These are phyloP conservation scores for Propithecus perrieri DNA, from an alignment of 2,797 vertebrate genomes.

Conservation along the genomic window DNA sequence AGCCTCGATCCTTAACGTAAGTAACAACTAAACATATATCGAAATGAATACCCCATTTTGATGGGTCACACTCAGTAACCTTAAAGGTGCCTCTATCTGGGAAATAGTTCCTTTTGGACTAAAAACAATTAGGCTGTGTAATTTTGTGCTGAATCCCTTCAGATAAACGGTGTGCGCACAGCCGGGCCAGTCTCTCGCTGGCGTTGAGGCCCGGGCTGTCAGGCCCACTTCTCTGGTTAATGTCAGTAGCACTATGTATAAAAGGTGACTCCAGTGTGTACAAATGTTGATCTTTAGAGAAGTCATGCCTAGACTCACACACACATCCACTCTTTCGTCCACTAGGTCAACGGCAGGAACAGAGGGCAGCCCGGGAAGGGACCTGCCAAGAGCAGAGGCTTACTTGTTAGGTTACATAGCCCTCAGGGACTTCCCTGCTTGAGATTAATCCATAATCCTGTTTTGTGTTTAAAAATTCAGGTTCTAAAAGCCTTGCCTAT, in stretches of 20 bases:
- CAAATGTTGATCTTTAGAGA: conserved; percentile 90
- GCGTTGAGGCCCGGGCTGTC: conserved; percentile 86
- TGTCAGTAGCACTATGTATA: conserved; percentile 89
- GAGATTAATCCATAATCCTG: conserved; percentile 84
- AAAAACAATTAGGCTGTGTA: conserved; percentile 88
- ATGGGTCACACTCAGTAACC: conserved; percentile 68
- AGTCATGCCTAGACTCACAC: conserved; percentile 89
- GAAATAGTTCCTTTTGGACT: conserved; percentile 82
- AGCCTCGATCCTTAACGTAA: conserved; percentile 46
- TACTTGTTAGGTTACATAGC: conserved; percentile 78
- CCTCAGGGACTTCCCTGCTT: conserved; percentile 72
- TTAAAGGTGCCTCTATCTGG: conserved; percentile 77
- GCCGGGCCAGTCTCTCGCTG: conserved; percentile 81
- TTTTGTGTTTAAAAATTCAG: conserved; percentile 73
- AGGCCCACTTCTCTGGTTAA: conserved; percentile 87
- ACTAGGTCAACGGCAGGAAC: conserved; percentile 84
- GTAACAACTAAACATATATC: neutral
- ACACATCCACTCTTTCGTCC: conserved; percentile 89
- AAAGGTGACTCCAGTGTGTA: conserved; percentile 90
- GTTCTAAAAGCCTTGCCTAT: conserved; percentile 77
- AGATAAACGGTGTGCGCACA: conserved; percentile 82
- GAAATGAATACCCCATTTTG: conserved; percentile 67
- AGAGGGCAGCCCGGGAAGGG: conserved; percentile 82
- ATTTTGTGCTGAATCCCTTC: conserved; percentile 82
- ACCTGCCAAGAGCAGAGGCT: conserved; percentile 82